Percentiles rank a stretch among this genome's conserved stretches.
These are phyloP conservation scores for Nannoperca australis DNA, from an alignment of 2,797 vertebrate species.

Conservation along the genomic window DNA sequence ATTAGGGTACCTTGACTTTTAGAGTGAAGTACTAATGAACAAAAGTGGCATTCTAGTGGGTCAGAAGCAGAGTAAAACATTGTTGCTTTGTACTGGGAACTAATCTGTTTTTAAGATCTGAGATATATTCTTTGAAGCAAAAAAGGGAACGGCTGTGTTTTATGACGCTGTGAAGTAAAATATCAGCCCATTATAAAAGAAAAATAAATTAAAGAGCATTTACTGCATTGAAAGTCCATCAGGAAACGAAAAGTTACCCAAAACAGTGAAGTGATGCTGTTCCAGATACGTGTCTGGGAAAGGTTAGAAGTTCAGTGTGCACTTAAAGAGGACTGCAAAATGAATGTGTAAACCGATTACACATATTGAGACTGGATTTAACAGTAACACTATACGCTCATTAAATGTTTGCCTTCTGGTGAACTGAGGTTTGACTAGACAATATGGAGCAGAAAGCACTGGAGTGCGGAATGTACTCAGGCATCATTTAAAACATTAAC, in stretches of 20 bases:
- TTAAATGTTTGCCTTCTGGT: not conserved
- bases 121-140: not conserved
- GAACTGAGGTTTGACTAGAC: not conserved
- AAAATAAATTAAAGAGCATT: not conserved
- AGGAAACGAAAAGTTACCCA: not conserved
- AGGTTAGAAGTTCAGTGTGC: not conserved
- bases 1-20: not conserved
- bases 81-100: too few relatives aligned
- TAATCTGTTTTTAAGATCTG: not conserved
- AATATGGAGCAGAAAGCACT: not conserved
- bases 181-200: not conserved
- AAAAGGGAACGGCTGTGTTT: not conserved
- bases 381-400: not conserved
- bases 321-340: slow-evolving; percentile 3
- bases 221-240: not conserved
- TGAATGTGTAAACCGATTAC: slow-evolving; percentile 11
- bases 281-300: not conserved
- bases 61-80: not conserved
- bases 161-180: not conserved
- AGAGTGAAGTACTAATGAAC: not conserved
- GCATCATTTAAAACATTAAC: slow-evolving; percentile 19
- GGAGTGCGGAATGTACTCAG: not conserved
- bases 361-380: slow-evolving; percentile 12
- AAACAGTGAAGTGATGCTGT: not conserved
- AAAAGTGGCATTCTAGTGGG: not conserved